phyloP scores from a whole-genome alignment of 2,113 vertebrate genomes.

The Gallinago paraguaiae region DNA sequence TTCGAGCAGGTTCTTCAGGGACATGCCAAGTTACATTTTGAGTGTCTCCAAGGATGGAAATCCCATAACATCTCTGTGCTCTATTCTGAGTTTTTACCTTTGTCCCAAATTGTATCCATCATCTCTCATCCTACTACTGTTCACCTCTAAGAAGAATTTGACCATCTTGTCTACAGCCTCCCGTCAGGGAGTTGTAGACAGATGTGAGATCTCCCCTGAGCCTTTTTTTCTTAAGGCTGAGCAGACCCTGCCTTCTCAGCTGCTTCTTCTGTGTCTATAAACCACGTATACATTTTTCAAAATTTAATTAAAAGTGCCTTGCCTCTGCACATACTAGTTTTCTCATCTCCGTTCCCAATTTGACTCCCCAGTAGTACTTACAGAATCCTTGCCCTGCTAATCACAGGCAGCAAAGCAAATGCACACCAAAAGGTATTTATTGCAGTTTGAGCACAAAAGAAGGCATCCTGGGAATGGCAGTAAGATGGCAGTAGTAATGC shows the following conservation, averaged over 20 bases:
- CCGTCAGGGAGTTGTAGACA: background rate
- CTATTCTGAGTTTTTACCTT: background rate
- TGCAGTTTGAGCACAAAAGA: background rate
- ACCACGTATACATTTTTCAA: background rate
- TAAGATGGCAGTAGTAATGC: background rate
- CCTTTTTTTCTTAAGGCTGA: background rate
- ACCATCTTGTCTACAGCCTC: background rate
- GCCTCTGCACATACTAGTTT: background rate
- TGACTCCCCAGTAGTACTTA: background rate
- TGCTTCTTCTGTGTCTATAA: background rate
- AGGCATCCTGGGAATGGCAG: background rate
- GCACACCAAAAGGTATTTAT: background rate
- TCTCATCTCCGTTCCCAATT: background rate
- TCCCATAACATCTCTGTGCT: background rate
- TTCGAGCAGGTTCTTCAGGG: background rate
- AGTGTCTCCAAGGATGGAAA: background rate
- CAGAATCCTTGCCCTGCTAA: background rate
- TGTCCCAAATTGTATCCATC: background rate
- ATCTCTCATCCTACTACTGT: background rate
- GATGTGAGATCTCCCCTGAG: background rate
- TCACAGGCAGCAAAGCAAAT: background rate
- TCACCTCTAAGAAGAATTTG: background rate
- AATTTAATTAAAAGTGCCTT: background rate
- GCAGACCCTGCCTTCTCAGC: background rate
- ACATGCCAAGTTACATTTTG: background rate